These are phyloP conservation scores for Chiroxiphia lanceolata DNA, from an alignment of 2,797 vertebrate species.

Conservation along the genomic window DNA sequence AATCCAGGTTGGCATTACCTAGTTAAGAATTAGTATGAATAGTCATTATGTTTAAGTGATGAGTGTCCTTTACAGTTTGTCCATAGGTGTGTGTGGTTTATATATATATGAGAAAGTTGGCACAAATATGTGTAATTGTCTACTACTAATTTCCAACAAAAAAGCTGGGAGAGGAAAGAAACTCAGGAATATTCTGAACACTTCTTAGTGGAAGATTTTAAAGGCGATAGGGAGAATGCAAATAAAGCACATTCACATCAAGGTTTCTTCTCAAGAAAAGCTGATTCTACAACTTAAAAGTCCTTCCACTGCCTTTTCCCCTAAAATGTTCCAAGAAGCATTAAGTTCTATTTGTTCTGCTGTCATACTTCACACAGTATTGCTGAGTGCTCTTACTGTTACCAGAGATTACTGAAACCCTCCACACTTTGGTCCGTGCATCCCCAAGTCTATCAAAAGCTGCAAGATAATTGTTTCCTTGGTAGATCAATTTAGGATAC, in stretches of 20 bases:
- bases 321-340: neutral
- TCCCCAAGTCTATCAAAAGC: neutral
- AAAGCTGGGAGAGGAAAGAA: neutral
- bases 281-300: neutral
- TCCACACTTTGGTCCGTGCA: neutral
- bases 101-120: neutral
- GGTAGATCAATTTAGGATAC: neutral
- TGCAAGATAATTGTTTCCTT: neutral
- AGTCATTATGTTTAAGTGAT: neutral
- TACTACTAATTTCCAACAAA: neutral
- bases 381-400: neutral
- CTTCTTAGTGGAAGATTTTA: neutral
- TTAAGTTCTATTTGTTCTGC: neutral
- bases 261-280: neutral
- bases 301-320: neutral
- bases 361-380: neutral
- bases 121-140: neutral
- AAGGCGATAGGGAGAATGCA: neutral
- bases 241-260: neutral
- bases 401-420: neutral
- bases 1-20: neutral
- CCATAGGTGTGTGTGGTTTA: neutral
- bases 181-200: neutral
- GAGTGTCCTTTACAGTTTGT: neutral
- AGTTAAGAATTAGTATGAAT: neutral